These are phyloP conservation scores for Orthosia gothica DNA, from an alignment of 2,888 invertebrate genomes.

Conservation along the genomic window DNA sequence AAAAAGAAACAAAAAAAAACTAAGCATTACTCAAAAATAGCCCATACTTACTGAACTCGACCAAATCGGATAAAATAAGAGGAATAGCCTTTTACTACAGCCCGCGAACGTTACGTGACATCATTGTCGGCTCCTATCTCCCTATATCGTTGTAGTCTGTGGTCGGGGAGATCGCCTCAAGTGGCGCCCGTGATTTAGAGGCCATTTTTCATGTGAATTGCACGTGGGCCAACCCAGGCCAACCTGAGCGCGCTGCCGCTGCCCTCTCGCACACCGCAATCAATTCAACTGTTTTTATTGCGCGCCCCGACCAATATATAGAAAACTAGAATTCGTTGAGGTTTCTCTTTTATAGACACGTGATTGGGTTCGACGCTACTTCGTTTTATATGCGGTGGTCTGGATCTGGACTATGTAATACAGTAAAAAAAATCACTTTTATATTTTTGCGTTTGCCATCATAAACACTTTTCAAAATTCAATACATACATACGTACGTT, in stretches of 20 bases:
- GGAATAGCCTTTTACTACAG: slow-evolving; percentile 44
- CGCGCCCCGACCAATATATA: slow-evolving; percentile 71
- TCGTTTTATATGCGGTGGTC: slow-evolving; percentile 32
- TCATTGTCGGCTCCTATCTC: slow-evolving; percentile 67
- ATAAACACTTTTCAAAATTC: slow-evolving; percentile 19
- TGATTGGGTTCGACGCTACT: slow-evolving; percentile 58
- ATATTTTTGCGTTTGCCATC: slow-evolving; percentile 16
- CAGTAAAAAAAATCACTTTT: slow-evolving; percentile 28
- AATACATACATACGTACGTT: too few species aligned
- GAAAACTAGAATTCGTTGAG: slow-evolving; percentile 57
- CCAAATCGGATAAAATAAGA: slow-evolving; percentile 51
- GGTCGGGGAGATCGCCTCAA: slow-evolving; percentile 75
- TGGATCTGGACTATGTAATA: slow-evolving; percentile 21
- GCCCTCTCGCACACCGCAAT: slow-evolving; percentile 76
- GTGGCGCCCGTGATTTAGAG: slow-evolving; percentile 80
- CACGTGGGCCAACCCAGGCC: slow-evolving; percentile 73
- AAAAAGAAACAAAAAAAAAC: too few species aligned
- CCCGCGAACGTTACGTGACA: slow-evolving; percentile 66
- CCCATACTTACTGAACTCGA: slow-evolving; percentile 18
- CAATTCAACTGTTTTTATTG: slow-evolving; percentile 83
- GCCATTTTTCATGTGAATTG: slow-evolving; percentile 83
- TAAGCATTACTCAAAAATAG: slow-evolving; percentile 10
- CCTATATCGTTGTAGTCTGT: slow-evolving; percentile 66
- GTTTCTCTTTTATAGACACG: slow-evolving; percentile 55
- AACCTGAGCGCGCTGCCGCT: slow-evolving; percentile 68